A percentile compares a stretch with the other conserved stretches of the same genome.
phyloP scores from a whole-genome alignment of 2,113 vertebrate genomes.

The Ameiurus melas region DNA sequence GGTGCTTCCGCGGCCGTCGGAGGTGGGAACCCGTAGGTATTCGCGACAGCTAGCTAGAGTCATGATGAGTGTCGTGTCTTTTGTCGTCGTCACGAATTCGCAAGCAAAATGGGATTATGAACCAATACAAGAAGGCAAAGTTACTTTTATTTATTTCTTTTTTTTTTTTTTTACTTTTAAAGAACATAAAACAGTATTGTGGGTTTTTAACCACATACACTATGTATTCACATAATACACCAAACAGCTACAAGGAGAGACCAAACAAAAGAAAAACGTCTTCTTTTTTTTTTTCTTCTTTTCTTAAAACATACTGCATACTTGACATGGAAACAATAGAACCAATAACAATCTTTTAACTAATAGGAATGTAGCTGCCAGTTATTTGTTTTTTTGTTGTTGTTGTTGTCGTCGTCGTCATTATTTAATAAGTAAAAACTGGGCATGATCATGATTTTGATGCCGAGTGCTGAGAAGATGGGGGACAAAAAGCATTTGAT shows the following conservation, averaged over 20 bases:
- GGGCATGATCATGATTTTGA: conserved; percentile 41
- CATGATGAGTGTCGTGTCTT: neutral
- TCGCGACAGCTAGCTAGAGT: neutral
- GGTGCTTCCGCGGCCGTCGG: neutral
- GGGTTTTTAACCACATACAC: conserved; percentile 77
- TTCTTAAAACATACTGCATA: conserved; percentile 78
- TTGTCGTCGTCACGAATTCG: neutral
- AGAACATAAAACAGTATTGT: conserved; percentile 85
- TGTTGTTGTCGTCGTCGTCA: conserved; percentile 34
- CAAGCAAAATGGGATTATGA: neutral
- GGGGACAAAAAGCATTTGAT: conserved; percentile 54
- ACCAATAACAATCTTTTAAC: conserved; percentile 74
- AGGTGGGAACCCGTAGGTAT: neutral
- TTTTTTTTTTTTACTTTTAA: conserved; percentile 73
- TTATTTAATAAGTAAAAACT: conserved; percentile 48
- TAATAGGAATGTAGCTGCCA: conserved; percentile 82
- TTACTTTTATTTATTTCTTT: conserved; percentile 58
- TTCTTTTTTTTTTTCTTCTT: conserved; percentile 27
- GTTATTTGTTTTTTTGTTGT: conserved; percentile 64
- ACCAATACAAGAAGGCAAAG: neutral
- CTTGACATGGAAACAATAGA: conserved; percentile 75
- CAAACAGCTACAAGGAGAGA: conserved; percentile 83
- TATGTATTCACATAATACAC: conserved; percentile 85
- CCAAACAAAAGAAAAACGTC: conserved; percentile 78
- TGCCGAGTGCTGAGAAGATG: conserved; percentile 49